Base-by-base conservation (phyloP, 2,888 invertebrate species). In the Troides aeacus region DNA sequence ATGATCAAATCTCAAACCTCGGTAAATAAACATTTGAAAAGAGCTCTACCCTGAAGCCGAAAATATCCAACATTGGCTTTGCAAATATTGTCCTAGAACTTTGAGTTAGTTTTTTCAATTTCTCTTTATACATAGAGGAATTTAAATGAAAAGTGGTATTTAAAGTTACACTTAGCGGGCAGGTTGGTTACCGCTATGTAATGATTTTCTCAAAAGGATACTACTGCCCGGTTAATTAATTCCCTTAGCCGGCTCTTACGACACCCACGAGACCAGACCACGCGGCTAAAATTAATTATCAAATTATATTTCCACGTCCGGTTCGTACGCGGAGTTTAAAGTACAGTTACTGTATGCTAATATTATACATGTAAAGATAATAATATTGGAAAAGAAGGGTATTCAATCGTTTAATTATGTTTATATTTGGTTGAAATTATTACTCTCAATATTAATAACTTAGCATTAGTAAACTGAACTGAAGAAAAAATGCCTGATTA, bases 291-390 rank as follows among this genome's bases (percentile, higher is more conserved):
- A 59, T 63, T 68, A 59, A 63, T 68, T 63, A 68, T 21, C 56
- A 63, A 68, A 59, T 68, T 68, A 68, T 68, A 68, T 58, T 39
- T 59, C 68, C 68, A 59, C 66, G 50, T 66, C 66, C 66, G 50
- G 66, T 53, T 66, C 60, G 59, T 53, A 60, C 60, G 50, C 21
- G 24, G 18, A 53, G 53, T 53, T 46, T n/a, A 53, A 53, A 53
- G 18, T n/a, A 53, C 53, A 53, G n/a, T 5, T 53, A 53, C n/a
- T 23, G 7, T n/a, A 58, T 58, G 57, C 21, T n/a, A 58, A 58
- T 58, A 58, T 58, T 23, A 53, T n/a, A 53, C 6, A 53, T n/a
- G 53, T 53, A n/a, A 53, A 53, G 53, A n/a, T 53, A 53, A 53
- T n/a, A 53, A 53, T 53, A 6, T 53, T 53, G 6, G n/a, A 53